Evolutionary conservation across 2,113 vertebrate genomes (phyloP).

Genomic region (Nothocercus nigrocapillus): DNA sequence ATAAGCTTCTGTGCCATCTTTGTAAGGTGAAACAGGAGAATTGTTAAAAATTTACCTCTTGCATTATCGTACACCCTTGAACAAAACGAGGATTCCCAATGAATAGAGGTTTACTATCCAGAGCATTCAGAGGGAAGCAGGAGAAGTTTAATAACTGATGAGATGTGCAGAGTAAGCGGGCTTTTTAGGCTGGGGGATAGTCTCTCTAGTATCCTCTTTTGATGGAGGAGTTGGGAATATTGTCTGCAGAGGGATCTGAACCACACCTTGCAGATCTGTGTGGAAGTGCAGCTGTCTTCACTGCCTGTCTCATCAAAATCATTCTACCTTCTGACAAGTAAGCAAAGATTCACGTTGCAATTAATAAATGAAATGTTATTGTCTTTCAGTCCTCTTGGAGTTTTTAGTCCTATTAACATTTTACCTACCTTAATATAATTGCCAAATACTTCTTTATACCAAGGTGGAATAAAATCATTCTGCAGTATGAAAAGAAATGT

Average conservation of each 20-base stretch:
- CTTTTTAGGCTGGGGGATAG: background rate
- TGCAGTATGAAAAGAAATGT: background rate
- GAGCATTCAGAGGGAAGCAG: background rate
- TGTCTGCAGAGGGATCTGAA: background rate
- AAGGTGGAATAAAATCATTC: background rate
- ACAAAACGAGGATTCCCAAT: background rate
- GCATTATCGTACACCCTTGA: background rate
- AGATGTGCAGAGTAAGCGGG: background rate
- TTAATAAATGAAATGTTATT: background rate
- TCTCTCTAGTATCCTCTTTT: background rate
- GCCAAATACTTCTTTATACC: background rate
- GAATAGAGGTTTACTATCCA: background rate
- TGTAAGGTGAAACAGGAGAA: background rate
- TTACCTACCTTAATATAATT: background rate
- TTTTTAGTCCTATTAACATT: background rate
- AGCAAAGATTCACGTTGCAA: background rate
- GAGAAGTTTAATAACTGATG: background rate
- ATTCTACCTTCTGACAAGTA: background rate
- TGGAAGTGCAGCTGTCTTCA: accelerated
- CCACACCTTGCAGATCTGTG: accelerated
- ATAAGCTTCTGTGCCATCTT: background rate
- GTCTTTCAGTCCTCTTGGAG: background rate
- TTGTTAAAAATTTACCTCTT: background rate
- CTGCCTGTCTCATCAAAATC: background rate
- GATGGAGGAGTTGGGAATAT: too few relatives aligned